A percentile compares a stretch with the other conserved stretches of the same genome.
phyloP scores from a whole-genome alignment of 2,888 invertebrate genomes.

The Zaprionus bogoriensis region DNA sequence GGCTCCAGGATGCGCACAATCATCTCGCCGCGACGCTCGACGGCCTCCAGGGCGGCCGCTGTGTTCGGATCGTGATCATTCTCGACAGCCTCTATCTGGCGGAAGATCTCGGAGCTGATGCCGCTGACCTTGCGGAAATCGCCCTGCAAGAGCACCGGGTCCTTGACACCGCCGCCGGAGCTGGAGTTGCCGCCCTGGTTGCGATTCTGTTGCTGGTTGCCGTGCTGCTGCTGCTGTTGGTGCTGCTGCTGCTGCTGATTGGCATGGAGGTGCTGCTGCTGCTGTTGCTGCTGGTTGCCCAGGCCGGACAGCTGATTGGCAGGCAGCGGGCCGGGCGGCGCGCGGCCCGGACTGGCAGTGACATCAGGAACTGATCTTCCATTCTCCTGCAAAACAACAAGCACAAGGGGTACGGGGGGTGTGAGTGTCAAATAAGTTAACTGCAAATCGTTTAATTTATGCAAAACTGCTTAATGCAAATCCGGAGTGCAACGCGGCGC shows the following conservation, averaged over 20 bases:
- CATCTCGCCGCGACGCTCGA: conserved; percentile 97
- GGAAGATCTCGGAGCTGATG: conserved; percentile 97
- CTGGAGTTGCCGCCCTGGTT: conserved; percentile 56
- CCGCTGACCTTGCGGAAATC: conserved; percentile 98
- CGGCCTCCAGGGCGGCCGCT: conserved; percentile 95
- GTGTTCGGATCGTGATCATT: conserved; percentile 97
- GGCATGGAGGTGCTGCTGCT: conserved; percentile 78
- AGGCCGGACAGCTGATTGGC: conserved; percentile 84
- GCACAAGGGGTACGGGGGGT: background rate
- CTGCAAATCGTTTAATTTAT: conserved; percentile 24
- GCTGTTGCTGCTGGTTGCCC: conserved; percentile 77
- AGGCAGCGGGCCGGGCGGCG: conserved; percentile 87
- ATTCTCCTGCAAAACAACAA: conserved; percentile 87
- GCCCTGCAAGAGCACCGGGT: conserved; percentile 93
- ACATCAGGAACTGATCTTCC: conserved; percentile 95
- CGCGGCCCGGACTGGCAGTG: conserved; percentile 94
- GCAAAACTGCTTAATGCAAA: conserved; percentile 46
- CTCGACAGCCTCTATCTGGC: conserved; percentile 97
- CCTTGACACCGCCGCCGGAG: conserved; percentile 82
- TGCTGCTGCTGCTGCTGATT: conserved; percentile 82
- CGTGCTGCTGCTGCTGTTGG: conserved; percentile 74
- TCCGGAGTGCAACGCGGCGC: conserved; percentile 54
- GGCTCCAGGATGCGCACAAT: conserved; percentile 95
- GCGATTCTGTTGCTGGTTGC: conserved; percentile 83
- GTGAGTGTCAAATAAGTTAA: background rate